Evolutionary conservation across 2,797 vertebrate genomes (phyloP).

Genomic region (Neoniphon sammara): DNA sequence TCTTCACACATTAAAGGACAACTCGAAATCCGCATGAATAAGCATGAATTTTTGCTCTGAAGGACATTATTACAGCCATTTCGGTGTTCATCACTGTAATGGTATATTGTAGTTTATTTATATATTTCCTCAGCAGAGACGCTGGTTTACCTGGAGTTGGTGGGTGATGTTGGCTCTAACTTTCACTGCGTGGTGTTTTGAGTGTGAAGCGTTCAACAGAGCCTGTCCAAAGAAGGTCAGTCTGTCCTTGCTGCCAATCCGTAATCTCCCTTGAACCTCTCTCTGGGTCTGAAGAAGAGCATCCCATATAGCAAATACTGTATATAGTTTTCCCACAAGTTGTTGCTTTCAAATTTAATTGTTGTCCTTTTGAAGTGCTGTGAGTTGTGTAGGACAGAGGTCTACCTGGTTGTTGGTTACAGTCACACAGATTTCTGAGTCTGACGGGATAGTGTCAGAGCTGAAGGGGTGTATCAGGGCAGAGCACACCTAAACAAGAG

Average conservation of each 20-base stretch:
- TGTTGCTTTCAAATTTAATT: neutral
- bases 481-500: slow-evolving; percentile 84
- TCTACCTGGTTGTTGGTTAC: slow-evolving; percentile 79
- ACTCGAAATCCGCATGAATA: neutral
- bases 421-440: slow-evolving; percentile 83
- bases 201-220: slow-evolving; percentile 67
- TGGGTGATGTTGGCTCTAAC: slow-evolving; percentile 81
- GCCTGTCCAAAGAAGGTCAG: slow-evolving; percentile 80
- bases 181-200: slow-evolving; percentile 64
- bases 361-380: neutral
- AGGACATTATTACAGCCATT: too few species aligned
- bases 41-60: too few species aligned
- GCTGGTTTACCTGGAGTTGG: slow-evolving; percentile 83
- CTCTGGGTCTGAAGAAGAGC: slow-evolving; percentile 74
- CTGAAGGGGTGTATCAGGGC: slow-evolving; percentile 85
- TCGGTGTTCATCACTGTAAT: too few species aligned
- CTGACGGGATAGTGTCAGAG: slow-evolving; percentile 79
- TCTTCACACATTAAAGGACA: too few species aligned
- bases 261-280: slow-evolving; percentile 78
- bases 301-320: slow-evolving; percentile 1
- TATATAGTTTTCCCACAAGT: neutral
- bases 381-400: neutral
- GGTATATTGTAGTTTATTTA: too few species aligned
- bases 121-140: neutral
- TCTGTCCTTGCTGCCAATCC: slow-evolving; percentile 78